Conservation (phyloP, 2,797 vertebrate species). For the Loriculus beryllinus region DNA sequence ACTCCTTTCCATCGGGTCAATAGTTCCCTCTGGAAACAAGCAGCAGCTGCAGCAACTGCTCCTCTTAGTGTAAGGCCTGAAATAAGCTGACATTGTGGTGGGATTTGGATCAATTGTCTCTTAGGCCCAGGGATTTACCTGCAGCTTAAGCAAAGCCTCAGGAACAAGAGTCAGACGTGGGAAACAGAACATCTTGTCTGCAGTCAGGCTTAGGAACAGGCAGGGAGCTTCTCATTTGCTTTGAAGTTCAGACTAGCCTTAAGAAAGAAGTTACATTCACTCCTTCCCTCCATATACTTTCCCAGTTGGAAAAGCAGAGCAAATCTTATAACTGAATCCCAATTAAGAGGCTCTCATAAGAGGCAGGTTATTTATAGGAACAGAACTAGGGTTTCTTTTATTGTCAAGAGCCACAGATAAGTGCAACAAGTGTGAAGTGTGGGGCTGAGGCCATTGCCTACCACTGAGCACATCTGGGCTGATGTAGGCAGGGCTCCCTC, state of each 20-base stretch:
- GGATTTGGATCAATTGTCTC: background rate
- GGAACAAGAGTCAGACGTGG: background rate
- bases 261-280: background rate
- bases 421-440: fast-evolving
- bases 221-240: background rate
- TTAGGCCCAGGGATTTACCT: background rate
- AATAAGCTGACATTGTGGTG: background rate
- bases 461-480: slow-evolving; percentile 97
- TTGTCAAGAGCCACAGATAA: background rate
- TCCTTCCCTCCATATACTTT: background rate
- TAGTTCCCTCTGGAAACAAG: background rate
- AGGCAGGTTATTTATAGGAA: background rate
- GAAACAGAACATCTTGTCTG: background rate
- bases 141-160: background rate
- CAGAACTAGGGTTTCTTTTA: background rate
- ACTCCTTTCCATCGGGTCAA: background rate
- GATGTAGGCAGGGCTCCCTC: slow-evolving; percentile 98
- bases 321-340: background rate
- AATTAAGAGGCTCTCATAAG: background rate
- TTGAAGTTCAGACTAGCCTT: background rate
- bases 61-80: background rate
- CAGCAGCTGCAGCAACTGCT: background rate
- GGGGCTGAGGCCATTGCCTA: slow-evolving; percentile 60
- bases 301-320: background rate
- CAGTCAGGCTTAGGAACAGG: background rate